Conservation (phyloP, 2,797 vertebrate genomes). For the Lepus townsendii region DNA sequence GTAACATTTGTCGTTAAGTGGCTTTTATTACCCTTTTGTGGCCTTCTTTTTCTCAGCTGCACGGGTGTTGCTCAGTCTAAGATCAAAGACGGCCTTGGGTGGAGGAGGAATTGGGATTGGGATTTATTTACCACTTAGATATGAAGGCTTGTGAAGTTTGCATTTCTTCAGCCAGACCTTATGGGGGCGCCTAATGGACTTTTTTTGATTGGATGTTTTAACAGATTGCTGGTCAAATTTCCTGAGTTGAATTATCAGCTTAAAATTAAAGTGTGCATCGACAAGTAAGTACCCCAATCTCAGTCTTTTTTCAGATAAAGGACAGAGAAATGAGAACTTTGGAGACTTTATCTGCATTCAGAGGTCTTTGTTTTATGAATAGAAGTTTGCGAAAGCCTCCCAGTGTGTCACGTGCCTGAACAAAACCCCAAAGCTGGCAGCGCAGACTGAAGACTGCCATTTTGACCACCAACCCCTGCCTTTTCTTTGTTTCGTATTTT, state of each 20-base stretch:
- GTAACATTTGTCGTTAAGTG: constrained; percentile 2
- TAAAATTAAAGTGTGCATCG: constrained; percentile 99
- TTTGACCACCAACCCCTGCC: not conserved
- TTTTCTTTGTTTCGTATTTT: constrained; percentile 42
- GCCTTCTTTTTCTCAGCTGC: not conserved
- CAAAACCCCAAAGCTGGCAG: not conserved
- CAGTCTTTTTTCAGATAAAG: constrained; percentile 34
- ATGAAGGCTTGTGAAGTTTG: constrained; percentile 4
- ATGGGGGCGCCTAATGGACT: not conserved
- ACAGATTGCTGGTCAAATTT: constrained; percentile 98
- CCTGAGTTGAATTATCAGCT: constrained; percentile 99
- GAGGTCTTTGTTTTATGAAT: constrained; percentile 56
- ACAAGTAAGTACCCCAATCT: constrained; percentile 93
- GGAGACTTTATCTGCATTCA: constrained; percentile 54
- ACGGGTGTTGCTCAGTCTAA: not conserved
- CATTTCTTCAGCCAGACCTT: not conserved
- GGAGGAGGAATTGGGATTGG: not conserved
- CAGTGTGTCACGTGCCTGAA: not conserved
- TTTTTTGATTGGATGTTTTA: not conserved
- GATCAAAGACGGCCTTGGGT: not conserved
- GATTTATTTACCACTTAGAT: constrained; percentile 27
- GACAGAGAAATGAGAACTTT: constrained; percentile 39
- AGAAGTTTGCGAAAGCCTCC: constrained; percentile 8
- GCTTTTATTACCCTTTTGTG: constrained; percentile 26
- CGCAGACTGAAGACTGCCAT: not conserved